Conservation (phyloP, 2,113 vertebrate species). For the Arenaria interpres region DNA sequence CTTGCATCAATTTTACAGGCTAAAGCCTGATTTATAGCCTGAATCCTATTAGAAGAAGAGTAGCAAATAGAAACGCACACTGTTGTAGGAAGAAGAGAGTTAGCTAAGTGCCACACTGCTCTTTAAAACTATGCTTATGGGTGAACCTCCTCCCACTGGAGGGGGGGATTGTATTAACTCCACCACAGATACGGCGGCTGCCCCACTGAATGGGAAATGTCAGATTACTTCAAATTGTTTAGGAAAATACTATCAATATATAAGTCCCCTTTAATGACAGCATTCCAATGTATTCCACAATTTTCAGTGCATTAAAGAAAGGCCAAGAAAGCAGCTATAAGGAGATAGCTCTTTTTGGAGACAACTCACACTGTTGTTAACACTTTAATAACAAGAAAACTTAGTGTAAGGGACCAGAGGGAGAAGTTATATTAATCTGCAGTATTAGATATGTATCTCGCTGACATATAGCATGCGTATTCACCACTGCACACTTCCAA, state of each 20-base stretch:
- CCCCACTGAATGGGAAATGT: background rate
- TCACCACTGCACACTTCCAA: background rate
- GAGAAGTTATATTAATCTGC: accelerated
- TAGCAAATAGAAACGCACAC: background rate
- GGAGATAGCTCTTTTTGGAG: background rate
- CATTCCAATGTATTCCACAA: background rate
- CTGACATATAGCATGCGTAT: accelerated
- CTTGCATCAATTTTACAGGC: background rate
- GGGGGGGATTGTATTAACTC: background rate
- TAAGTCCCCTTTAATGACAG: background rate
- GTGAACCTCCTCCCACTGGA: background rate
- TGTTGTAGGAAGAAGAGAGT: background rate
- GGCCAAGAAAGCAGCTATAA: background rate
- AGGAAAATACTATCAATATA: background rate
- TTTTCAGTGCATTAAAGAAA: background rate
- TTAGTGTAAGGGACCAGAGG: accelerated
- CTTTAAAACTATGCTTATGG: background rate
- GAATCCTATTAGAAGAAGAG: background rate
- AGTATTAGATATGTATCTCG: background rate
- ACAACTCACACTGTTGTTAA: background rate
- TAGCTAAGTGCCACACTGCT: background rate
- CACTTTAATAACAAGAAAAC: background rate
- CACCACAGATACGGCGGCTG: background rate
- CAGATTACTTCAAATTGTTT: too few relatives aligned
- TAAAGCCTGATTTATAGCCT: background rate